These are phyloP conservation scores for Tachystola acroxantha DNA, from an alignment of 2,888 invertebrate species.

Conservation along the genomic window DNA sequence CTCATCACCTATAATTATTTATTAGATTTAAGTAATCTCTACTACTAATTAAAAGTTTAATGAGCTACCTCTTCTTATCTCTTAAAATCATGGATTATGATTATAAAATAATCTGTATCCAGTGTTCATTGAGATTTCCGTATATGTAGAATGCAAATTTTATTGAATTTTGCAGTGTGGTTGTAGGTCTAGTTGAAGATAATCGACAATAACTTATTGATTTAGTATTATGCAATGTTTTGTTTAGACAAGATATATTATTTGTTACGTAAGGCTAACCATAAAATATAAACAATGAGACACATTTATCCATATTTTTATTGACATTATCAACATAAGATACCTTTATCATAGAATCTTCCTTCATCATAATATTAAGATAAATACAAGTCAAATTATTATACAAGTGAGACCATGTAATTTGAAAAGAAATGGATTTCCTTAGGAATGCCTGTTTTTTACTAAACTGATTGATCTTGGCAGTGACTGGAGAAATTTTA, in stretches of 20 bases:
- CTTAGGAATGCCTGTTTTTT: constrained; percentile 53
- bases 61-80: constrained; percentile 16
- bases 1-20: too few relatives aligned
- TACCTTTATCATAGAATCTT: constrained; percentile 67
- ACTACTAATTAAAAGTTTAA: constrained; percentile 1
- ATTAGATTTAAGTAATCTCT: too few relatives aligned
- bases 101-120: constrained; percentile 7
- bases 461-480: constrained; percentile 49
- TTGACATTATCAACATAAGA: constrained; percentile 70
- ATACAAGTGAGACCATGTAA: constrained; percentile 71
- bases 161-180: constrained; percentile 8
- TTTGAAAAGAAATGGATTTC: constrained; percentile 58
- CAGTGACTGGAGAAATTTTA: constrained; percentile 46
- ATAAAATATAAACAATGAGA: constrained; percentile 28
- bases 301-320: constrained; percentile 58
- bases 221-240: constrained; percentile 5
- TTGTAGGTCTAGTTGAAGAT: constrained; percentile 14
- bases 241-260: constrained; percentile 4
- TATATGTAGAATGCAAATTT: not conserved
- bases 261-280: not conserved
- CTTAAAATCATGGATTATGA: not conserved
- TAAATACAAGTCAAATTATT: constrained; percentile 70
- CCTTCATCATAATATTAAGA: constrained; percentile 62
- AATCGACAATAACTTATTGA: constrained; percentile 48
- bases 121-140: constrained; percentile 1